Percentiles rank a stretch among this genome's conserved stretches.
Conservation (phyloP, 2,113 vertebrate species). For the Datnioides undecimradiatus region DNA sequence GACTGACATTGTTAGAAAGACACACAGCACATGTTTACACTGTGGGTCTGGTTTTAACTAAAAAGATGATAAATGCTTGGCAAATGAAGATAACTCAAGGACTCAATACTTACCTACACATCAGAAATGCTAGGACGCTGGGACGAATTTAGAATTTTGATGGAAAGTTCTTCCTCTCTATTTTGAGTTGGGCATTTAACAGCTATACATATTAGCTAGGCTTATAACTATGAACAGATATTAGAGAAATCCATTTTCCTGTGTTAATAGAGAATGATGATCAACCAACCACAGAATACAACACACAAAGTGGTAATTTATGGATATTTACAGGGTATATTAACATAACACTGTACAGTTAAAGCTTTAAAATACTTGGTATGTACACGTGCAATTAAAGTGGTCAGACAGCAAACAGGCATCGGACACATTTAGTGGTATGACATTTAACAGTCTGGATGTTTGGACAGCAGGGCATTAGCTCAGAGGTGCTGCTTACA, state of each 20-base stretch:
- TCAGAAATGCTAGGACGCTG: slow-evolving; percentile 6
- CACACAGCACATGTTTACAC: slow-evolving; percentile 71
- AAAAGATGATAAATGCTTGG: neutral
- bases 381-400: slow-evolving; percentile 70
- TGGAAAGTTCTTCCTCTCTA: neutral
- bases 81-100: neutral
- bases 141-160: slow-evolving; percentile 5
- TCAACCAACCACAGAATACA: slow-evolving; percentile 23
- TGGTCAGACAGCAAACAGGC: slow-evolving; percentile 62
- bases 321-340: slow-evolving; percentile 70
- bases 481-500: slow-evolving; percentile 19
- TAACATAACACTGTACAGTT: slow-evolving; percentile 67
- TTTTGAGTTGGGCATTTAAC: neutral
- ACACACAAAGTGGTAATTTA: slow-evolving; percentile 51
- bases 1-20: slow-evolving; percentile 92
- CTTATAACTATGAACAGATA: neutral
- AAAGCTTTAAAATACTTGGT: slow-evolving; percentile 62
- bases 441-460: slow-evolving; percentile 62
- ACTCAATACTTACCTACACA: slow-evolving; percentile 38
- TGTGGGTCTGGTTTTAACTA: neutral
- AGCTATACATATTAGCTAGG: neutral
- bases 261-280: neutral
- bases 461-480: slow-evolving; percentile 17
- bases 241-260: neutral
- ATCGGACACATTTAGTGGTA: slow-evolving; percentile 44